Percentiles rank a stretch among this genome's conserved stretches.
phyloP scores from a whole-genome alignment of 2,113 vertebrate genomes.

The Anguilla japonica region DNA sequence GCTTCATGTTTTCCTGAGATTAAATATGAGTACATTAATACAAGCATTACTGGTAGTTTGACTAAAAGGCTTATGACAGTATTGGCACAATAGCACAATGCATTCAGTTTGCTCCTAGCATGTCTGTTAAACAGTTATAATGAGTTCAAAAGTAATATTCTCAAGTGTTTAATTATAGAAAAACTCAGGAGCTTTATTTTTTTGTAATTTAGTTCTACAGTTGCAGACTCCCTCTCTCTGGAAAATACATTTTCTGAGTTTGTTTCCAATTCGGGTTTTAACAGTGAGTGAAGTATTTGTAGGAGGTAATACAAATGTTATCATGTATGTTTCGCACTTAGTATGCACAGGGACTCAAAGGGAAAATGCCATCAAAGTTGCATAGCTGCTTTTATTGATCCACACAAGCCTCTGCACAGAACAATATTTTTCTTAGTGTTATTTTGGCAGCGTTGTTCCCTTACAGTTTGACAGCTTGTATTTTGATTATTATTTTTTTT shows the following conservation, averaged over 20 bases:
- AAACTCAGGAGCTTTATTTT: not conserved
- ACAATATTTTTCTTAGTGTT: conserved; percentile 44
- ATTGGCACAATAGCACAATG: not conserved
- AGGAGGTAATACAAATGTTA: conserved; percentile 21
- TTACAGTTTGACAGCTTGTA: conserved; percentile 39
- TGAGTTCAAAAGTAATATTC: not conserved
- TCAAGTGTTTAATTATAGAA: not conserved
- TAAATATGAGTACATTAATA: not conserved
- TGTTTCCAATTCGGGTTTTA: conserved; percentile 37
- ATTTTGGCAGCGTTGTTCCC: conserved; percentile 37
- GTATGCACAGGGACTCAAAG: conserved; percentile 39
- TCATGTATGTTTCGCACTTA: conserved; percentile 33
- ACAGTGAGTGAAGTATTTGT: conserved; percentile 31
- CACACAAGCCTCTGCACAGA: conserved; percentile 38
- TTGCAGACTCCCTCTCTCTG: not conserved
- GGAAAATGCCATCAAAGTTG: conserved; percentile 20
- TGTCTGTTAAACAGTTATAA: not conserved
- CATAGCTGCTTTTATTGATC: conserved; percentile 35
- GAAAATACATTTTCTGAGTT: conserved; percentile 30
- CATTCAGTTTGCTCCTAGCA: not conserved
- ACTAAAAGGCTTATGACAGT: not conserved
- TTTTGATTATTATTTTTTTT: conserved; percentile 46
- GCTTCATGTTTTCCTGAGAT: not conserved
- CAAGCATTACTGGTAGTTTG: not conserved
- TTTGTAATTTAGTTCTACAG: not conserved